These are phyloP conservation scores for Elachura formosa DNA, from an alignment of 2,113 vertebrate genomes.

Conservation along the genomic window DNA sequence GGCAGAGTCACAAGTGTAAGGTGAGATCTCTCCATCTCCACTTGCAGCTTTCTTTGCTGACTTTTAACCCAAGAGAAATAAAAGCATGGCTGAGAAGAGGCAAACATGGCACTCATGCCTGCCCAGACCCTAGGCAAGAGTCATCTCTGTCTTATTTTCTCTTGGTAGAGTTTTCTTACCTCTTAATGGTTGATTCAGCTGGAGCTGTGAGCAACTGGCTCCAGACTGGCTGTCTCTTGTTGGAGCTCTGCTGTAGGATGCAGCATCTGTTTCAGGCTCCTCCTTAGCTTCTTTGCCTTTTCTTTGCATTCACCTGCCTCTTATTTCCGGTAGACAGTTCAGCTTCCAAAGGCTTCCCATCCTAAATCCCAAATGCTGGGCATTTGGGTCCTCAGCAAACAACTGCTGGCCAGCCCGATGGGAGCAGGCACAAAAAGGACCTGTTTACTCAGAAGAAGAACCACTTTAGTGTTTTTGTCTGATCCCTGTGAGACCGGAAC, in stretches of 20 bases:
- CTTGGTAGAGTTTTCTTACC: background rate
- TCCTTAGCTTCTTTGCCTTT: background rate
- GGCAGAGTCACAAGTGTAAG: background rate
- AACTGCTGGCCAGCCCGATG: background rate
- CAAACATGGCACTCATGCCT: background rate
- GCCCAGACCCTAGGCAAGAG: background rate
- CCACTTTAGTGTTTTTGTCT: background rate
- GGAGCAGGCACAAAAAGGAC: background rate
- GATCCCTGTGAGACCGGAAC: background rate
- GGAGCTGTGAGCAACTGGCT: background rate
- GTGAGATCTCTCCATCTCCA: background rate
- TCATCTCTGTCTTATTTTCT: background rate
- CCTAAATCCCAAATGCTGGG: background rate
- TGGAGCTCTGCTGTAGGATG: background rate
- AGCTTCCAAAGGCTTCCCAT: background rate
- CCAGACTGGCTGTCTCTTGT: background rate
- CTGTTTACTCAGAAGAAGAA: background rate
- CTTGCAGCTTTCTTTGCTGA: background rate
- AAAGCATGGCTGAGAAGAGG: background rate
- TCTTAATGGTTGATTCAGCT: background rate
- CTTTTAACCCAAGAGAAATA: background rate
- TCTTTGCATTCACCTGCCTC: background rate
- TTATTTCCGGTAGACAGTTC: background rate
- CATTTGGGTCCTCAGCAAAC: background rate
- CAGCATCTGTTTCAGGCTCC: background rate